Evolutionary conservation across 2,888 invertebrate genomes (phyloP), one percentile per base, ranked within the genome.

Genomic region (Callinectes sapidus): DNA sequence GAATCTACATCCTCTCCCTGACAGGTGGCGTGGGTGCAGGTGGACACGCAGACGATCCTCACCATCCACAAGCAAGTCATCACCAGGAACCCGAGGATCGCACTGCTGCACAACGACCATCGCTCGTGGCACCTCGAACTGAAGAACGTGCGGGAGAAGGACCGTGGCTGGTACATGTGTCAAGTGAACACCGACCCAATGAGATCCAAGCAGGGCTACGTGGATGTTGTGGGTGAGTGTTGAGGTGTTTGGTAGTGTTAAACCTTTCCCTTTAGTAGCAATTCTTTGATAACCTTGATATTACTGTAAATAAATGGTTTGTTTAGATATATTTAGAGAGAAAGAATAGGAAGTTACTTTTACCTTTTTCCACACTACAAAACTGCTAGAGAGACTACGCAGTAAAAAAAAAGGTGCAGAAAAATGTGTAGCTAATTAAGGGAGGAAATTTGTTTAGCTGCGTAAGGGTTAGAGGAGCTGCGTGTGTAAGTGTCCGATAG

Each of bases 11-110:
- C 42, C 10, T n/a, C 89, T 93, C 94, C 93, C 88, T 95, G 95
- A 42, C 96, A 98, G 98, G 98, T 98, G 95, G 98, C 98, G 94
- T 98, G 98, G 98, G 97, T 98, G 95, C 98, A 98, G 96, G 98
- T 98, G 95, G 98, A 98, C 96, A 97, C 98, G 90, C 98, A 98
- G 96, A 98, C 98, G 98, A 97, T 98, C 95, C 96, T 98, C 95
- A 98, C 98, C 86, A 98, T 98, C 95, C 98, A 98, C 96, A 97
- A 98, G 54, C 98, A 98, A 96, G 98, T 98, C 95, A 98, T 98
- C 95, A 98, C 98, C 16, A 97, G 98, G 93, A 97, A 98, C 96
- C 97, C 98, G n/a, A 97, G 98, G 95, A 98, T 98, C 92, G 97
- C 98, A 8, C 98, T 98, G 95, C 98, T 98, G 96, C 98, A 98